Base-by-base conservation (phyloP, 2,113 vertebrate species). In the Tragelaphus imberbis region DNA sequence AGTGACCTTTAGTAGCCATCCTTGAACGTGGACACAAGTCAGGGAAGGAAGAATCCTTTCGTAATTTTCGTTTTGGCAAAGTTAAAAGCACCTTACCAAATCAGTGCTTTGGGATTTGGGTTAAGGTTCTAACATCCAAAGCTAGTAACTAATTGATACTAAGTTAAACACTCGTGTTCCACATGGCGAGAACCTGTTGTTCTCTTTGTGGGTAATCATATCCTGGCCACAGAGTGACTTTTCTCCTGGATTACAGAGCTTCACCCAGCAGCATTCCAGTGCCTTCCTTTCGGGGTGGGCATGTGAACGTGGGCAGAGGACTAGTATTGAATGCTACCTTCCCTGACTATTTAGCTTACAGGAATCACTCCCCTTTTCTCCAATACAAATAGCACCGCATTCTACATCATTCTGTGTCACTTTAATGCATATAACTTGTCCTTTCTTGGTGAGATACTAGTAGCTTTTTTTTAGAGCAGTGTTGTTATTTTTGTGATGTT, bases 31-130 rank as follows among this genome's bases (percentile, higher is more conserved):
- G 12, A 59, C 15, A 84, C n/a, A 33, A 16, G 13, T n/a, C 21
- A 86, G n/a, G 4, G 19, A 65, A 91, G 51, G 6, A 91, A 91
- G 17, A 36, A 44, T 81, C 10, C 27, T 47, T 51, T 88, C 79
- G 93, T 71, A 13, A 53, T 85, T 97, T 93, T 44, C 44, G 53
- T 80, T 13, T 65, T 86, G 68, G 51, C 10, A 75, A 75, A 80
- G 49, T 84, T 63, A 55, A 36, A 96, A 91, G 12, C 33, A 51
- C 23, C 27, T 36, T n/a, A 58, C 1, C 23, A 7, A 82, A 59
- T 92, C 33, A 28, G 6, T 77, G 25, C 84, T 63, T 27, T 14
- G 16, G 12, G 51, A 79, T 53, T 80, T 65, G 33, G 3, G 13
- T 47, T 80, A 88, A 82, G 36, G 21, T 84, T 97, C 14, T 15